phyloP scores from a whole-genome alignment of 2,797 vertebrate genomes.

The Pempheris klunzingeri region DNA sequence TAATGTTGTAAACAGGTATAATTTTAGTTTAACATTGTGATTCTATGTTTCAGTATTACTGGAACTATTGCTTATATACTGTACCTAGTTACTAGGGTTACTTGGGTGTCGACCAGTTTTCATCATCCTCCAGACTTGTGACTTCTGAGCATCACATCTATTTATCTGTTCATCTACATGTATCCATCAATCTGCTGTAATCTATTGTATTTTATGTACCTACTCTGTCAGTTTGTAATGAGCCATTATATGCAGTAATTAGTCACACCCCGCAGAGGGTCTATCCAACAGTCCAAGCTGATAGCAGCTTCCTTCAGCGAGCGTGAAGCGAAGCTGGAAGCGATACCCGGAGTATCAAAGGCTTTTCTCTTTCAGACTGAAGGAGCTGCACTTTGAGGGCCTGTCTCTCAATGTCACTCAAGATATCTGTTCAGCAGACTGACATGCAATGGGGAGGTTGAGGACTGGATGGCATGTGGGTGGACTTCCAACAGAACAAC shows the following conservation, averaged over 20 bases:
- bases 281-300: slow-evolving; percentile 22
- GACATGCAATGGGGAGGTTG: slow-evolving; percentile 46
- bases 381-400: slow-evolving; percentile 46
- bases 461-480: slow-evolving; percentile 58
- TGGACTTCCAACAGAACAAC: slow-evolving; percentile 60
- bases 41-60: not conserved
- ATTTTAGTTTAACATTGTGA: not conserved
- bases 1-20: too few species aligned
- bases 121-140: not conserved
- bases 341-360: slow-evolving; percentile 39
- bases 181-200: slow-evolving; percentile 20
- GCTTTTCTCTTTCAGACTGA: slow-evolving; percentile 40
- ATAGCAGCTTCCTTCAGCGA: slow-evolving; percentile 34
- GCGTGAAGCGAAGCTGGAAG: slow-evolving; percentile 48
- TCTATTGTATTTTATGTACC: slow-evolving; percentile 14
- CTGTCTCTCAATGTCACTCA: slow-evolving; percentile 61
- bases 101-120: not conserved
- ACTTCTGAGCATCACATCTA: not conserved
- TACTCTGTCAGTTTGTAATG: slow-evolving; percentile 27
- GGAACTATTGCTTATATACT: not conserved
- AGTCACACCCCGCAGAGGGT: slow-evolving; percentile 29
- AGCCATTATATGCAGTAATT: slow-evolving; percentile 34
- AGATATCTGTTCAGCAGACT: slow-evolving; percentile 47
- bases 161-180: not conserved
- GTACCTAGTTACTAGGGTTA: not conserved